These are phyloP conservation scores for Petrocephalus sullivani DNA, from an alignment of 2,797 vertebrate species.

Conservation along the genomic window DNA sequence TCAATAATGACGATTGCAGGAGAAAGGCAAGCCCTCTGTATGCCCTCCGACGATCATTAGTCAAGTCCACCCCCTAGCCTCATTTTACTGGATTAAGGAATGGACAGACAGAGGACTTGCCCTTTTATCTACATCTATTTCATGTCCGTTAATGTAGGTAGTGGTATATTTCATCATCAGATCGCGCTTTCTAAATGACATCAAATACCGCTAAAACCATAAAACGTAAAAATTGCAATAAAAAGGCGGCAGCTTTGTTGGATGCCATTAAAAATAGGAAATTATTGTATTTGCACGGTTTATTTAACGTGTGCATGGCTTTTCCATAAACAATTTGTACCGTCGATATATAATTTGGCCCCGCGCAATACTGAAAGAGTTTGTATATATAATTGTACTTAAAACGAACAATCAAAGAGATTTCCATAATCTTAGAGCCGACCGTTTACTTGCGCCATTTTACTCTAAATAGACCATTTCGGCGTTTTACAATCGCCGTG, in stretches of 20 bases:
- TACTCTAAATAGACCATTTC: neutral
- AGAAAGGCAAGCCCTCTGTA: conserved; percentile 48
- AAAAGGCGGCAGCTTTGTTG: neutral
- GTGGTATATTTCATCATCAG: neutral
- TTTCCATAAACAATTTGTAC: neutral
- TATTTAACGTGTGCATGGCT: neutral
- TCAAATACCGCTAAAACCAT: conserved; percentile 5
- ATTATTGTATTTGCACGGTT: neutral
- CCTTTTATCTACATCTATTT: conserved; percentile 22
- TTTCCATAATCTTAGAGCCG: neutral
- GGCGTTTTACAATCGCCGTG: neutral
- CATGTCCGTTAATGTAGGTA: conserved; percentile 27
- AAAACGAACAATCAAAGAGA: neutral
- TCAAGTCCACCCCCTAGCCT: conserved; percentile 44
- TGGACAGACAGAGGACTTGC: neutral
- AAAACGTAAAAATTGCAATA: neutral
- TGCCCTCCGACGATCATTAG: conserved; percentile 44
- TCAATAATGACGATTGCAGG: conserved; percentile 65
- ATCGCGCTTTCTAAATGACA: neutral
- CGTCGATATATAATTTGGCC: neutral
- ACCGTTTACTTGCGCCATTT: conserved; percentile 3
- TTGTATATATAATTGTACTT: conserved; percentile 3
- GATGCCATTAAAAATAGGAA: neutral
- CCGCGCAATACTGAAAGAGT: neutral
- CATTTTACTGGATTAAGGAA: neutral